A percentile compares a stretch with the other conserved stretches of the same genome.
These are phyloP conservation scores for Neoascia interrupta DNA, from an alignment of 2,888 invertebrate species.

Conservation along the genomic window DNA sequence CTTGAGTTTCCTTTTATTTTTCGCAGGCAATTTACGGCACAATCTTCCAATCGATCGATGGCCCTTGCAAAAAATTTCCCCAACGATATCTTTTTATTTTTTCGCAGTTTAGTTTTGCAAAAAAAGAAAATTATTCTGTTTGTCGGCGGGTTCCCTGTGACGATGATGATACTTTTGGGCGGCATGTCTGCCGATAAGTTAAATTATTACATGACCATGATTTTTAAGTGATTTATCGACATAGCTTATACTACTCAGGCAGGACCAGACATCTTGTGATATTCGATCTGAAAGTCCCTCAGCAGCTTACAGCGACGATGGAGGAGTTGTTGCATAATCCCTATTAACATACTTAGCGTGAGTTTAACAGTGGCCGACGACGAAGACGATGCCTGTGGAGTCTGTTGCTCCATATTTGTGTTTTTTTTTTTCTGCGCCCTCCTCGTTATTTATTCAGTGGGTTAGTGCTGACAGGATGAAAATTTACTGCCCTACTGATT, in stretches of 20 bases:
- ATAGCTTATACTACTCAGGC: too few relatives aligned
- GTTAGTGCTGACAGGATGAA: constrained; percentile 49
- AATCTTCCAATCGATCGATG: constrained; percentile 65
- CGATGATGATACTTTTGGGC: constrained; percentile 46
- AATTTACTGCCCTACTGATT: constrained; percentile 59
- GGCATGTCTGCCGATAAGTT: constrained; percentile 63
- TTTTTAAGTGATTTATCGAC: constrained; percentile 56
- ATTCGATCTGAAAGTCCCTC: constrained; percentile 28
- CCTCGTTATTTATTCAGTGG: neutral
- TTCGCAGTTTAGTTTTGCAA: too few relatives aligned
- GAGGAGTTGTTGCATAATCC: constrained; percentile 54
- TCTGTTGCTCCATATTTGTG: constrained; percentile 40
- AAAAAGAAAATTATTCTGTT: constrained; percentile 20
- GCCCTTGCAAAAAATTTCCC: too few relatives aligned
- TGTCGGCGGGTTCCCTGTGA: neutral
- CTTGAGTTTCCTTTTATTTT: neutral
- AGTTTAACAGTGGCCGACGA: constrained; percentile 11
- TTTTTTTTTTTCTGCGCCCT: too few relatives aligned
- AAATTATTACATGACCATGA: constrained; percentile 54
- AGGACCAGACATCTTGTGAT: constrained; percentile 47
- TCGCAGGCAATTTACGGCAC: constrained; percentile 55
- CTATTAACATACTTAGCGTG: constrained; percentile 65
- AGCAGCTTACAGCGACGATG: constrained; percentile 15
- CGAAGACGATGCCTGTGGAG: constrained; percentile 12
- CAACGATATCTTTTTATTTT: too few relatives aligned